Evolutionary conservation across 2,888 invertebrate genomes (phyloP).

Genomic region (Cephus rjabovi): DNA sequence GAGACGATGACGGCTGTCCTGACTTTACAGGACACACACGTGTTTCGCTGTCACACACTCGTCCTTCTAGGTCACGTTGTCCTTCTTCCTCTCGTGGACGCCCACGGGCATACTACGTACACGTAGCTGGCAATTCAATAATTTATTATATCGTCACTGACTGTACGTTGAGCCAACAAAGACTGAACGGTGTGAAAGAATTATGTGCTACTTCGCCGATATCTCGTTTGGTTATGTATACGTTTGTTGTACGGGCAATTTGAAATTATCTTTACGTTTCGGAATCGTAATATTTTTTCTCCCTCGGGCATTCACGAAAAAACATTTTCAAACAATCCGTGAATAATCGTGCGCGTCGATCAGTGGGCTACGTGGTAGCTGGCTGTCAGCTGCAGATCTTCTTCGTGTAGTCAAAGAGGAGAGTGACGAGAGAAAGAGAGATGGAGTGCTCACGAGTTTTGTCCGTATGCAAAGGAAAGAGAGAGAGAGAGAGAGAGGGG

Average conservation of each 20-base stretch:
- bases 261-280: neutral
- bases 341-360: neutral
- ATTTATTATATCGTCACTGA: neutral
- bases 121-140: neutral
- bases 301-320: neutral
- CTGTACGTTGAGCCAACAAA: no score
- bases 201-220: neutral
- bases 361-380: neutral
- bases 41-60: neutral
- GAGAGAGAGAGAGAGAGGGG: neutral
- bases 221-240: neutral
- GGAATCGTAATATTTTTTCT: neutral
- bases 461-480: neutral
- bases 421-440: constrained; percentile 5
- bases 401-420: neutral
- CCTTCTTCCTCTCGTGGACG: neutral
- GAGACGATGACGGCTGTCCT: neutral
- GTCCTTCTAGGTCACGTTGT: neutral
- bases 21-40: neutral
- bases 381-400: neutral
- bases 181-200: neutral
- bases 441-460: neutral
- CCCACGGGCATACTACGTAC: neutral
- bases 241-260: neutral
- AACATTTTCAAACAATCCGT: neutral